Base-by-base conservation (phyloP, 2,888 invertebrate species). In the Ypsolopha sequella region DNA sequence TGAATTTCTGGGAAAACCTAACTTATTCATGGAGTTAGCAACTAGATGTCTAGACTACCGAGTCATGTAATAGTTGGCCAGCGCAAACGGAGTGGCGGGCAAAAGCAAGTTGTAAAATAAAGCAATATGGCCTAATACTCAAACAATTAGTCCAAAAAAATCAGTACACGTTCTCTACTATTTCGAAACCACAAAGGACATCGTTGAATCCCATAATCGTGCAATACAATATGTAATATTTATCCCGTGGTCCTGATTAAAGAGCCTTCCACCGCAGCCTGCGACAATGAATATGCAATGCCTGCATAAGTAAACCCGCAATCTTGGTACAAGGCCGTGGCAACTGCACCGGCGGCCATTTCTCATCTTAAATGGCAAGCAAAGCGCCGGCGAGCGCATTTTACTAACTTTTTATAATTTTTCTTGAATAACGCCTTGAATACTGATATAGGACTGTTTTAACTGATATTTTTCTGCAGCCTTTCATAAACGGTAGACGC, bases 311-410 rank as follows among this genome's bases (percentile, higher is more conserved):
- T 71, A 73, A 74, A 60, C 65, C 68, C 69, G 70, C 79, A 76
- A 80, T 80, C 78, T 78, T 68, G 72, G 70, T 60, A 55, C 61
- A 56, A 58, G 60, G 66, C 59, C 60, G 58, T 80, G 75, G 72
- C 68, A 66, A 68, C 70, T 70, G 70, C 73, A 73, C 59, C 66
- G 71, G 73, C 74, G 75, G 68, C 76, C 80, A 81, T 84, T 80
- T 80, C 75, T 81, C 81, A 80, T 78, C 73, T 75, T 70, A 77
- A 84, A 81, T 71, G 72, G 70, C 71, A 70, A 71, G 72, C 73
- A 73, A 65, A 64, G 68, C 64, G 66, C 60, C 64, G 50, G 33
- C 59, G 56, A 58, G 58, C 46, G 53, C 51, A 38, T 50, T 44
- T 52, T 55, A 43, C 36, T 55, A 56, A 53, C 63, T 63, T 68